Conservation (phyloP, 2,888 invertebrate species). For the Conops quadrifasciatus region DNA sequence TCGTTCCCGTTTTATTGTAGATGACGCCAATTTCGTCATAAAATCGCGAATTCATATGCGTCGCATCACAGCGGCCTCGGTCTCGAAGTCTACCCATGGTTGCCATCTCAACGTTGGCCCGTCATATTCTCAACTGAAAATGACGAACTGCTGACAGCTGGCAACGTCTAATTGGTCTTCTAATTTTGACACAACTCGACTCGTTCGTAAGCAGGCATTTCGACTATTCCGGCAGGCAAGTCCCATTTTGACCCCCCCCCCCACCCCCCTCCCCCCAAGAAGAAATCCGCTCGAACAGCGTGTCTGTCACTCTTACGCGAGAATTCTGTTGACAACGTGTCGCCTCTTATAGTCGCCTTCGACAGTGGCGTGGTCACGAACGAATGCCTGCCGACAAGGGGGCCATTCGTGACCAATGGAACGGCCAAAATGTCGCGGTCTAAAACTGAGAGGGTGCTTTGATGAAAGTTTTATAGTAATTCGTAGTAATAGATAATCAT, state of each 20-base stretch:
- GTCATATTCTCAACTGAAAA: conserved; percentile 56
- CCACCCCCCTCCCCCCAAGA: neutral
- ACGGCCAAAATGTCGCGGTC: no score
- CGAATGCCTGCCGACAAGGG: no score
- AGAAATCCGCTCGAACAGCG: conserved; percentile 21
- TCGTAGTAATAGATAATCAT: no score
- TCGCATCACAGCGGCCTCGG: conserved; percentile 14
- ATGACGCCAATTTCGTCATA: neutral
- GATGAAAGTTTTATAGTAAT: no score
- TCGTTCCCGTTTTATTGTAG: conserved; percentile 17
- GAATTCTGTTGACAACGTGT: conserved; percentile 22
- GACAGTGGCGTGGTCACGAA: neutral
- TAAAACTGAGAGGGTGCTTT: no score
- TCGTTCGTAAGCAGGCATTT: neutral
- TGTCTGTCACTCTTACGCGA: conserved; percentile 22
- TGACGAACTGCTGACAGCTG: conserved; percentile 67
- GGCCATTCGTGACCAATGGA: neutral
- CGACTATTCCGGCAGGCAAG: neutral
- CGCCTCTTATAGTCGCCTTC: neutral
- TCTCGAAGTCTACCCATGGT: conserved; percentile 33
- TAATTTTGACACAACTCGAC: conserved; percentile 52
- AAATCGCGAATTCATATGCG: neutral
- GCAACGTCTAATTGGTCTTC: conserved; percentile 65
- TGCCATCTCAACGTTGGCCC: conserved; percentile 43
- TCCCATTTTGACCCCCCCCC: neutral